Base-by-base conservation (phyloP, 2,797 vertebrate species). In the Thripadectes ignobilis region DNA sequence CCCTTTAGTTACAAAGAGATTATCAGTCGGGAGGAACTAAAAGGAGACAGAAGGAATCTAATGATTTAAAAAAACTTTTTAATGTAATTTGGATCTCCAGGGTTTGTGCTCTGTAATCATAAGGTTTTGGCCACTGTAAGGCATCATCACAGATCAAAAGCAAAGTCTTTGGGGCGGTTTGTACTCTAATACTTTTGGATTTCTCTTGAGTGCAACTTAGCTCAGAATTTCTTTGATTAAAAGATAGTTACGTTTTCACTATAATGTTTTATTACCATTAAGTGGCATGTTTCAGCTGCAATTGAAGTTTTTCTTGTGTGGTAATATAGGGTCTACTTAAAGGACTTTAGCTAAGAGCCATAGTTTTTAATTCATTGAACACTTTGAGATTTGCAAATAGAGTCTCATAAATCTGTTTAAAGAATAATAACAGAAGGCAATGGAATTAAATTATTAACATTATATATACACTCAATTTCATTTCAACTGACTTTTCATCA, bases 201-300 rank as follows among this genome's bases (percentile, higher is more conserved):
- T 86, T 88, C 66, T 85, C 49, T 61, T 30, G 8, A 90, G 49
- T 74, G 6, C 16, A 57, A 77, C 17, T 61, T 65, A 75, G 29
- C 23, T 71, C 21, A 71, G 36, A 75, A 84, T 84, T 86, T 84
- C 46, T 94, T 92, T 93, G 30, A 88, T 84, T 78, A 84, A 84
- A 71, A 18, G 26, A 23, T 51, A 81, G 20, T 26, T 89, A 30
- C 0, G 0, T 58, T 81, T 68, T 86, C 49, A 58, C 21, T 49
- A 14, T 65, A 54, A 61, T 62, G 17, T 61, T 92, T 80, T 92
- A 77, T 88, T 81, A 32, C 30, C 32, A 65, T 93, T 94, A 88
- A 92, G 67, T 68, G 19, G 3, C n/a, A 85, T 0, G 0, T 55
- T 88, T 75, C 38, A 90, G 21, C 21, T 77, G 38, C 81, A 90